Evolutionary conservation across 2,113 vertebrate species (phyloP).

Genomic region (Pituophis catenifer): DNA sequence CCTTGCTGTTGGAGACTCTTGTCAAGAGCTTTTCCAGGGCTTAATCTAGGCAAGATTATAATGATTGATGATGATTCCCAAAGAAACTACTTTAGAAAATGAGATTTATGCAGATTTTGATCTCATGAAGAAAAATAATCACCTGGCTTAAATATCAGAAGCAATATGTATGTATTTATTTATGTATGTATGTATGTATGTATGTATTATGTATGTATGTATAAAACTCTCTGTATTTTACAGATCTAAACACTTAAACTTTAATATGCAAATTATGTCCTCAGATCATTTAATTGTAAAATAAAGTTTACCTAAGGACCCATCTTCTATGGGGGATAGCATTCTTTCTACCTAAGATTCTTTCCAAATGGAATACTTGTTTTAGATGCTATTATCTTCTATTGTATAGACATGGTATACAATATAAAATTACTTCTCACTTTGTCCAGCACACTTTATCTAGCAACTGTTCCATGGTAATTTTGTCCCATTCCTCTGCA

Average conservation of each 20-base stretch:
- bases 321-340: background rate
- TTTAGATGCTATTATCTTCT: background rate
- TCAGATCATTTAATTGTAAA: background rate
- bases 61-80: background rate
- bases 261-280: background rate
- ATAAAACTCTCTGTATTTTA: background rate
- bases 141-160: background rate
- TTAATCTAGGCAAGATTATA: background rate
- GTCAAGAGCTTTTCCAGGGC: background rate
- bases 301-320: background rate
- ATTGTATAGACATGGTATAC: background rate
- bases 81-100: background rate
- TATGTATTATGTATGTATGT: background rate
- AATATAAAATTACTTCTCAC: conserved; percentile 66
- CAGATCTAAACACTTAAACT: background rate
- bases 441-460: conserved; percentile 91
- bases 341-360: background rate
- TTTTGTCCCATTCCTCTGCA: conserved; percentile 94
- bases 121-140: background rate
- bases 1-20: background rate
- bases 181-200: background rate
- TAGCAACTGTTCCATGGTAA: conserved; percentile 90
- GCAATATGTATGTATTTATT: too few species aligned
- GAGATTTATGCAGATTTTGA: background rate
- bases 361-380: fast-evolving